phyloP scores from a whole-genome alignment of 2,888 invertebrate genomes.

The Sclerodermus sp. region DNA sequence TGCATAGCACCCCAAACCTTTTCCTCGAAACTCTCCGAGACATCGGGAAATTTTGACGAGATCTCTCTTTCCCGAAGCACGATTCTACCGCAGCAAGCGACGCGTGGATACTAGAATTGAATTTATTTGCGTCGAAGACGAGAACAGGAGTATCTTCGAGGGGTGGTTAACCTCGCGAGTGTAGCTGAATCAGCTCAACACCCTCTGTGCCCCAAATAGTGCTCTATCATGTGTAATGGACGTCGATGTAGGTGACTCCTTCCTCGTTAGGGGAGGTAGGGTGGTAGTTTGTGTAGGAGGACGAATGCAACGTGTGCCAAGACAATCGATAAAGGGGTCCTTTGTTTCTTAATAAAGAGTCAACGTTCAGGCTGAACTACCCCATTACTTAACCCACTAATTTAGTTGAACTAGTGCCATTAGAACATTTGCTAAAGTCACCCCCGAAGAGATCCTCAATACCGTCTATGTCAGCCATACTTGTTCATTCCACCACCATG shows the following conservation, averaged over 20 bases:
- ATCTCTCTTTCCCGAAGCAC: too few relatives aligned
- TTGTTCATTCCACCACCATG: too few relatives aligned
- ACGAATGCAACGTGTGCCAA: background rate
- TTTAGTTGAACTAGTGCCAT: too few relatives aligned
- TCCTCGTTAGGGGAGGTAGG: conserved; percentile 18
- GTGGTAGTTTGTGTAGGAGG: background rate
- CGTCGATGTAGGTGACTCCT: conserved; percentile 13
- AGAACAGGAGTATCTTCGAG: conserved; percentile 29
- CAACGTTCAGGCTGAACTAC: conserved; percentile 3
- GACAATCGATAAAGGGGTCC: background rate
- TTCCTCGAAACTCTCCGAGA: too few relatives aligned
- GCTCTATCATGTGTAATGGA: conserved; percentile 38
- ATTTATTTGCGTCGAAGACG: conserved; percentile 31
- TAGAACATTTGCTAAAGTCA: too few relatives aligned
- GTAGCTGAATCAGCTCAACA: conserved; percentile 50
- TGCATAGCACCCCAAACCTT: too few relatives aligned
- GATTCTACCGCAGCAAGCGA: conserved; percentile 8
- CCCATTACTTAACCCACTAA: background rate
- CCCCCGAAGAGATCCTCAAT: too few relatives aligned
- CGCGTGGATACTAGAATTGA: conserved; percentile 24
- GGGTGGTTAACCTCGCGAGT: conserved; percentile 45
- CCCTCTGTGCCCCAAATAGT: conserved; percentile 35
- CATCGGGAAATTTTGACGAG: too few relatives aligned
- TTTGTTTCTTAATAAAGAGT: background rate
- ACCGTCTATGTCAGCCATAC: too few relatives aligned